Base-by-base conservation (phyloP, 2,888 invertebrate species). In the Penaeus monodon region DNA sequence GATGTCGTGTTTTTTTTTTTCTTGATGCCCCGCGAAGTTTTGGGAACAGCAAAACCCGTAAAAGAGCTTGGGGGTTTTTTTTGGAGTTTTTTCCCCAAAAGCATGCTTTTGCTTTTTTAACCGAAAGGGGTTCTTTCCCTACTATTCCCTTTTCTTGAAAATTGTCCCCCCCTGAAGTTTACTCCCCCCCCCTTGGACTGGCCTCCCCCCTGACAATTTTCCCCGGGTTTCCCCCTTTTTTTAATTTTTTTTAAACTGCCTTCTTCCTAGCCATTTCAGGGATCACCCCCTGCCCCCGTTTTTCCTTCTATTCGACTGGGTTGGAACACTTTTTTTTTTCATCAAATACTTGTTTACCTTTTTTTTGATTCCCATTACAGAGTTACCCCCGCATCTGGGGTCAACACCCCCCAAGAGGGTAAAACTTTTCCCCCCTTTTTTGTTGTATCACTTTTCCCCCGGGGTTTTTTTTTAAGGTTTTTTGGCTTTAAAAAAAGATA, bases 31-130 rank as follows among this genome's bases (percentile, higher is more conserved):
- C 79, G 73, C 86, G 83, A 64, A 73, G 57, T 57, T 57, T 87
- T 87, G 20, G 83, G 78, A n/a, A 87, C 82, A 4, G 86, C 86
- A n/a, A n/a, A n/a, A 73, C 86, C 86, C 73, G 86, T 87, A 27
- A n/a, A n/a, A 83, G 83, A 27, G 86, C 49, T 49, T 79, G 86
- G 29, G 73, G 80, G n/a, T n/a, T n/a, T n/a, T n/a, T n/a, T n/a
- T n/a, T n/a, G n/a, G n/a, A n/a, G n/a, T n/a, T n/a, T n/a, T n/a
- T n/a, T n/a, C n/a, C n/a, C n/a, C n/a, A n/a, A n/a, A n/a, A n/a
- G 44, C 29, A 44, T 70, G 27, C 29, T 8, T 49, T 33, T 17
- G 57, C 17, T 57, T 57, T 57, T 57, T 17, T 57, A 57, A 12
- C 17, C 0, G 57, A 57, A 57, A 57, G 57, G 57, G 10, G 17